These are phyloP conservation scores for Drosophila prostipennis DNA, from an alignment of 2,888 invertebrate genomes.

Conservation along the genomic window DNA sequence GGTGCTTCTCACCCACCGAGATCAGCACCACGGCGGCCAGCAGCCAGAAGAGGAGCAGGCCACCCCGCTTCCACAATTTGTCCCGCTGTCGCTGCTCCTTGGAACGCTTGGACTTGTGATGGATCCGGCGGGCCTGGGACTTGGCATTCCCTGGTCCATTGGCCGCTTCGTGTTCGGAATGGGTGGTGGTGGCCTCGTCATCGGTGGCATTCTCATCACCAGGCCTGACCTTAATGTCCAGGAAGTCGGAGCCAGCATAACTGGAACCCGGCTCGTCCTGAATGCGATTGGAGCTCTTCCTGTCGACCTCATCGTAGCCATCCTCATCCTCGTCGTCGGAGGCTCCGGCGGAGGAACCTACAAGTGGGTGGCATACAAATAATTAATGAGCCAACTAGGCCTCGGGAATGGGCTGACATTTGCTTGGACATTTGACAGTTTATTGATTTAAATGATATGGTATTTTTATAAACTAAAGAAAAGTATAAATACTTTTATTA, in stretches of 20 bases:
- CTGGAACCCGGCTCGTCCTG: slow-evolving; percentile 51
- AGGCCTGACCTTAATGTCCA: slow-evolving; percentile 52
- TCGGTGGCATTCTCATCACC: slow-evolving; percentile 70
- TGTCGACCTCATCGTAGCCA: slow-evolving; percentile 54
- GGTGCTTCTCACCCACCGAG: slow-evolving; percentile 80
- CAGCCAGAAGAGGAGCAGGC: slow-evolving; percentile 80
- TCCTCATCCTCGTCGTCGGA: slow-evolving; percentile 65
- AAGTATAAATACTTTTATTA: too few species aligned
- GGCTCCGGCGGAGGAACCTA: slow-evolving; percentile 65
- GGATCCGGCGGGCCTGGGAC: slow-evolving; percentile 53
- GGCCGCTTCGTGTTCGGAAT: slow-evolving; percentile 73
- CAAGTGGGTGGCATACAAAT: slow-evolving; percentile 28
- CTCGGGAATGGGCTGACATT: slow-evolving; percentile 10
- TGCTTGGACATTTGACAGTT: slow-evolving; percentile 30
- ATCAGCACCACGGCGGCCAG: slow-evolving; percentile 78
- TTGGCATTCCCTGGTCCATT: slow-evolving; percentile 66
- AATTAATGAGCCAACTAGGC: slow-evolving; percentile 16
- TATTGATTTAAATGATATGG: slow-evolving; percentile 42
- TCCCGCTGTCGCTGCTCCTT: slow-evolving; percentile 69
- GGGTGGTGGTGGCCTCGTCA: slow-evolving; percentile 75
- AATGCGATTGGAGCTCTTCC: slow-evolving; percentile 44
- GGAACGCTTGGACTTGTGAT: slow-evolving; percentile 69
- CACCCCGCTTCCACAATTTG: slow-evolving; percentile 69
- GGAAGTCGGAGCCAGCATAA: slow-evolving; percentile 68
- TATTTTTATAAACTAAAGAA: neutral